Percentiles rank a stretch among this genome's conserved stretches.
These are phyloP conservation scores for Henicopernis longicauda DNA, from an alignment of 2,113 vertebrate species.

Conservation along the genomic window DNA sequence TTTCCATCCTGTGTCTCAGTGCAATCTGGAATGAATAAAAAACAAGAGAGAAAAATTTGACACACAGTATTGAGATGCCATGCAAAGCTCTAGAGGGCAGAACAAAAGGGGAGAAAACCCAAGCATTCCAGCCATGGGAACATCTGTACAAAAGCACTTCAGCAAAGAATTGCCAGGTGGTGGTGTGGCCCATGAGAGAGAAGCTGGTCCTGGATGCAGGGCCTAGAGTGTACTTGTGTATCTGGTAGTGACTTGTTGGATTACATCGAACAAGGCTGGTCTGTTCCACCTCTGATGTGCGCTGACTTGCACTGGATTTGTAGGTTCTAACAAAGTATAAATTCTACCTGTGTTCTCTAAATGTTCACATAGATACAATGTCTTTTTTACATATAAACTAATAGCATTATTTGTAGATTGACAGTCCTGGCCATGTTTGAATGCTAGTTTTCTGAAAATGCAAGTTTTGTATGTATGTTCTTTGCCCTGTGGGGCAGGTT, in stretches of 20 bases:
- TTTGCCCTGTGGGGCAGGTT: neutral
- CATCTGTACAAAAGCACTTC: neutral
- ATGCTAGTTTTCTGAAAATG: neutral
- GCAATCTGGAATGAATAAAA: conserved; percentile 49
- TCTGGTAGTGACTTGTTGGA: neutral
- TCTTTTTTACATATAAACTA: neutral
- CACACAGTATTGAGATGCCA: conserved; percentile 1
- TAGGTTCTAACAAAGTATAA: neutral
- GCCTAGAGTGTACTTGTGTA: fast-evolving
- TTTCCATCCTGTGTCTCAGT: neutral
- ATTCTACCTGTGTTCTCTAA: neutral
- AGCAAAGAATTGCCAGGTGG: neutral
- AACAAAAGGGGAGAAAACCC: neutral
- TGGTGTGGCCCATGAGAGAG: neutral
- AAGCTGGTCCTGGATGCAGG: neutral
- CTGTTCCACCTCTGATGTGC: neutral
- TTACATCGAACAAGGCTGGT: fast-evolving
- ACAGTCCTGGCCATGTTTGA: neutral
- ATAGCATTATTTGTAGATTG: neutral
- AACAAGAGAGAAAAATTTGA: neutral
- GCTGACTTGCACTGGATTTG: neutral
- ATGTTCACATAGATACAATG: neutral
- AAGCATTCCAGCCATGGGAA: conserved; percentile 36
- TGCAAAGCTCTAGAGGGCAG: conserved; percentile 11
- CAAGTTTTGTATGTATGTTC: neutral